phyloP scores from a whole-genome alignment of 1,140 invertebrate genomes.

The Pogonomyrmex barbatus region DNA sequence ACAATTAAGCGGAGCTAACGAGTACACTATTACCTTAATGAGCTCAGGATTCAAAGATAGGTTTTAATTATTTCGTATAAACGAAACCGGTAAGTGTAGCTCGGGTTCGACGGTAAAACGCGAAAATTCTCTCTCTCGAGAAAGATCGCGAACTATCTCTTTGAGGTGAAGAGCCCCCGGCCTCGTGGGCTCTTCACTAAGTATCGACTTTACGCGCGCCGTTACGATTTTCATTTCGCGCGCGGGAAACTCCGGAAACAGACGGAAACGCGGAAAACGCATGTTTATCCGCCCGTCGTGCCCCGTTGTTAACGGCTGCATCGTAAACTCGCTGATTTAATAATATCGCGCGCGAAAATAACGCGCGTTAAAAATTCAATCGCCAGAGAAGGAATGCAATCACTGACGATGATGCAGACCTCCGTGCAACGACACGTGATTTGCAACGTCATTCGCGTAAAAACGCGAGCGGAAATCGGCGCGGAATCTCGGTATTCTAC shows the following conservation, averaged over 20 bases:
- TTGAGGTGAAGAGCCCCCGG: not conserved
- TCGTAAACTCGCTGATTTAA: constrained; percentile 6
- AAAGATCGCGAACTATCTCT: not conserved
- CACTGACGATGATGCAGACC: not conserved
- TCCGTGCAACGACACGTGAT: not conserved
- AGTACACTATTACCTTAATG: constrained; percentile 57
- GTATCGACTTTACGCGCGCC: not conserved
- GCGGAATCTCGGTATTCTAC: constrained; percentile 10
- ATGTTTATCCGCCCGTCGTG: not conserved
- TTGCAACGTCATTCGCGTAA: constrained; percentile 10
- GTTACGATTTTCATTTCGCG: constrained; percentile 16
- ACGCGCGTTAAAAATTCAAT: not conserved
- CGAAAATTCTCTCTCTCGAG: not conserved
- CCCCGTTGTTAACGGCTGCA: not conserved
- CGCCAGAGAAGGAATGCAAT: not conserved
- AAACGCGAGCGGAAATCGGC: not conserved
- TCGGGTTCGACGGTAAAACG: not conserved
- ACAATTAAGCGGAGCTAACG: constrained; percentile 70
- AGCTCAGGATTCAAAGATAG: constrained; percentile 55
- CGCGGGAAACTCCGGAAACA: not conserved
- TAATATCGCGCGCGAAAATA: not conserved
- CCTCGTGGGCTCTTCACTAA: not conserved
- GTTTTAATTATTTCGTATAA: constrained; percentile 72
- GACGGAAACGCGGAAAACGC: not conserved
- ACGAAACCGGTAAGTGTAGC: not conserved